Base-by-base conservation (phyloP, 2,888 invertebrate genomes). In the Clivina fossor region DNA sequence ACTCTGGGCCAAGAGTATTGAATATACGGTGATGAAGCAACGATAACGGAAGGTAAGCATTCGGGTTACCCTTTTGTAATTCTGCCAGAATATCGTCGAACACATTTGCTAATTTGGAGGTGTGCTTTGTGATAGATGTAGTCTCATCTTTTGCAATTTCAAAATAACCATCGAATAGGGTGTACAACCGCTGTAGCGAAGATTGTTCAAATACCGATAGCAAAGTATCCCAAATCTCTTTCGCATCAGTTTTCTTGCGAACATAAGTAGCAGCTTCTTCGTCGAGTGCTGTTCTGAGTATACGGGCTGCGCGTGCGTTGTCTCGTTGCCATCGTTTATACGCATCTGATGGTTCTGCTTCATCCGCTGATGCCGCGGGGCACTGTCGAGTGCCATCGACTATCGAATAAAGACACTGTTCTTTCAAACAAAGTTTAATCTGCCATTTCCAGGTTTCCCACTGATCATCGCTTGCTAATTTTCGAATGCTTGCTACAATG, bases 401-500 rank as follows among this genome's bases (percentile, higher is more conserved):
- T 18, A 64, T 58, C 9, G 62, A 44, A 49, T 56, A 54, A 9
- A 63, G 53, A 48, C 63, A 61, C 56, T 58, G 60, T 55, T 63
- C 60, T 41, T 61, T 61, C 41, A 63, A 56, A 56, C 62, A 62
- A 7, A 64, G 54, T 48, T 61, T 59, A 20, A 58, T 62, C 47
- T 63, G 62, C 61, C 63, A 62, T 50, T 62, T 63, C 62, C 62
- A 63, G 1, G 59, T 63, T 61, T 61, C 61, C 60, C 63, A 63
- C 33, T 62, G 62, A 16, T 57, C 57, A 19, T 62, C 59, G 28
- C 43, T 60, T 38, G 32, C 32, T 48, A 62, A 32, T 35, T 62
- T 61, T 9, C 56, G 59, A 60, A 62, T 51, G 20, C 35, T 48
- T 37, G 47, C n/a, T 18, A n/a, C 4, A 7, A 4, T 4, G 13